Base-by-base conservation (phyloP, 2,797 vertebrate genomes). In the Gallinago solitaria region DNA sequence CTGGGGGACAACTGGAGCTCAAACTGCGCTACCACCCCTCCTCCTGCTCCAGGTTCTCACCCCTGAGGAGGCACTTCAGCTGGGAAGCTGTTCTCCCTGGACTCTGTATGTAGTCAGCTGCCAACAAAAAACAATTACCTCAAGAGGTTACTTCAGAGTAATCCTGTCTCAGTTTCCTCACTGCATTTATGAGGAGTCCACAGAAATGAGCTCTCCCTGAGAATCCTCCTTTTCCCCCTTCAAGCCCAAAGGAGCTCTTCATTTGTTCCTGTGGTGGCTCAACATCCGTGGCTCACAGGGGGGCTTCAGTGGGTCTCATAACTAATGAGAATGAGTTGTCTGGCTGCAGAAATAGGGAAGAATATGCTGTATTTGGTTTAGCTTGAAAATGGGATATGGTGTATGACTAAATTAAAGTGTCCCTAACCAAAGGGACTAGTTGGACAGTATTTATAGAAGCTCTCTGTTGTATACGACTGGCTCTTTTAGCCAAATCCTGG, bases 191-290 rank as follows among this genome's bases (percentile, higher is more conserved):
- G 33, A 77, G 27, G 5, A 83, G 5, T 4, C 20, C 0, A 2
- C 45, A 74, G n/a, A 80, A 90, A 45, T 0, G 0, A 70, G 21
- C 47, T 63, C 11, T 48, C 82, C 0, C 0, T 5, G 5, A 78
- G 53, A 90, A 41, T 57, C 27, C 7, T 73, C 35, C 35, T 83
- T 91, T 64, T 23, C 35, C 30, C 23, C 13, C 54, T 77, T 61
- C 16, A 47, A 64, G 33, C 64, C 43, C 41, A 23, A 80, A 89
- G 28, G 3, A n/a, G 33, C 60, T 77, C 23, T 53, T 33, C 0
- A 2, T 47, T 91, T 73, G 28, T 79, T 63, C 11, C 53, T 41
- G 14, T 57, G 47, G 12, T 48, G 20, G 16, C 35, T 95, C 41
- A 75, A 69, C 9, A 68, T 24, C 67, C 64, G 15, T 2, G 1